Conservation (phyloP, 1,140 invertebrate genomes). For the Zaprionus camerounensis region DNA sequence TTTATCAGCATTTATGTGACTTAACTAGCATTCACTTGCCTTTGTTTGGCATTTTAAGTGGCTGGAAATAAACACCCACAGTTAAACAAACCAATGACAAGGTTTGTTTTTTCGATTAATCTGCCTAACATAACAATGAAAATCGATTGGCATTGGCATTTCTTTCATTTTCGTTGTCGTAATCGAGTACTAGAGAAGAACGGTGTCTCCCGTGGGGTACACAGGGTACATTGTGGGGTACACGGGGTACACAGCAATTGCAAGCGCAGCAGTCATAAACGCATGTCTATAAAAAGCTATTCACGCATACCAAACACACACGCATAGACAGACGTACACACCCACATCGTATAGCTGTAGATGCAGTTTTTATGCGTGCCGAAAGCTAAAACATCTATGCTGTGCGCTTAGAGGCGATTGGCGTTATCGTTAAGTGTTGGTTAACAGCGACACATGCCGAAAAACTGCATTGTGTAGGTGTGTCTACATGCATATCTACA, state of each 20-base stretch:
- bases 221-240: neutral
- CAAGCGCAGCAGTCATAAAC: conserved; percentile 40
- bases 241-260: neutral
- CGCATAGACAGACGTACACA: neutral
- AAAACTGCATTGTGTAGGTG: conserved; percentile 20
- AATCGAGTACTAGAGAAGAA: conserved; percentile 38
- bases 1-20: conserved; percentile 24
- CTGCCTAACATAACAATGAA: conserved; percentile 63
- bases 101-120: conserved; percentile 69
- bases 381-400: conserved; percentile 46
- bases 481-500: neutral
- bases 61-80: neutral
- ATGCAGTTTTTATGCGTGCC: conserved; percentile 48
- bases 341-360: neutral
- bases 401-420: conserved; percentile 4
- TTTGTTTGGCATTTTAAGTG: conserved; percentile 13
- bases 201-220: neutral
- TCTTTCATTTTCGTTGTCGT: conserved; percentile 36
- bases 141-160: conserved; percentile 74
- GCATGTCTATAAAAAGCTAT: conserved; percentile 56
- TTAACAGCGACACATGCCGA: conserved; percentile 16
- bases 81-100: neutral
- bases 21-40: conserved; percentile 19
- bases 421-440: conserved; percentile 36
- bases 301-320: conserved; percentile 10